phyloP scores from a whole-genome alignment of 2,113 vertebrate species.

The Siphamia tubifer region DNA sequence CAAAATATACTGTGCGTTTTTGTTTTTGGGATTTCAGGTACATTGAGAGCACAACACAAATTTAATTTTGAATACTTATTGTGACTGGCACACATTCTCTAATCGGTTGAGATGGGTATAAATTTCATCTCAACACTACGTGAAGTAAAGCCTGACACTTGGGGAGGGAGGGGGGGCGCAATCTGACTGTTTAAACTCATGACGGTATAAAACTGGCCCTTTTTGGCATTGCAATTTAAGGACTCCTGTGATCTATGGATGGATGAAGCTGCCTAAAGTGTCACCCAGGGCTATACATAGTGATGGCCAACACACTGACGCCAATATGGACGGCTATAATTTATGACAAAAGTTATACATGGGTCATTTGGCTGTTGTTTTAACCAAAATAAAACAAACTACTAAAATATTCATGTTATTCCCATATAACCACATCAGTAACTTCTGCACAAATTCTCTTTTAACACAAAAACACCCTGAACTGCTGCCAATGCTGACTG shows the following conservation, averaged over 20 bases:
- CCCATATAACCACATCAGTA: neutral
- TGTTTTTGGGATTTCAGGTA: neutral
- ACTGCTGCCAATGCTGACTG: constrained; percentile 1
- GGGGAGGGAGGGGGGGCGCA: no score
- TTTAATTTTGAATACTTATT: neutral
- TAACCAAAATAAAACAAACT: neutral
- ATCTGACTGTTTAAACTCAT: constrained; percentile 1
- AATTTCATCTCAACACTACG: neutral
- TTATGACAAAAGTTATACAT: constrained; percentile 1
- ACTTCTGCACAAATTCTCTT: constrained; percentile 3
- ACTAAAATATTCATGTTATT: constrained; percentile 6
- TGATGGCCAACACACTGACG: constrained; percentile 9
- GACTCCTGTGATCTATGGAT: constrained; percentile 11
- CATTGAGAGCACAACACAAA: neutral
- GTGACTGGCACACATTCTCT: neutral
- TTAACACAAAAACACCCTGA: neutral
- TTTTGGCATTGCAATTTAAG: constrained; percentile 17
- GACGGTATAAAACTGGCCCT: constrained; percentile 15
- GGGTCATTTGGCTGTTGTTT: constrained; percentile 23
- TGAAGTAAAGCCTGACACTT: neutral
- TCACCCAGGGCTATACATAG: constrained; percentile 7
- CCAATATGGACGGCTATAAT: constrained; percentile 37
- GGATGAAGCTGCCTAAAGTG: constrained; percentile 47
- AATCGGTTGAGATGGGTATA: neutral
- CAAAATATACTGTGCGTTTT: neutral